Percentiles rank a stretch among this genome's conserved stretches.
phyloP scores from a whole-genome alignment of 2,113 vertebrate genomes.

The Entomyzon cyanotis region DNA sequence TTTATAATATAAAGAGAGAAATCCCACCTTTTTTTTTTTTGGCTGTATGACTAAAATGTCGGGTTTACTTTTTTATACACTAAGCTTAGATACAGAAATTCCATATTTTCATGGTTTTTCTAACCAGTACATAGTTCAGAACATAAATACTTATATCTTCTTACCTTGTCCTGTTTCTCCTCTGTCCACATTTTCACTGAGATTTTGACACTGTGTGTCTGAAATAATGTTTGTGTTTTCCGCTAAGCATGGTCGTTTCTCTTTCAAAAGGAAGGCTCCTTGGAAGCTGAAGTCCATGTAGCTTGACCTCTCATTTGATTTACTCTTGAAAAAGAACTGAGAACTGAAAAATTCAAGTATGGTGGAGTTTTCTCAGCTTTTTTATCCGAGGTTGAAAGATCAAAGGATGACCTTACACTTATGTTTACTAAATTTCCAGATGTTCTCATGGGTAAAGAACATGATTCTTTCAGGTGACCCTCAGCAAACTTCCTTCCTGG shows the following conservation, averaged over 20 bases:
- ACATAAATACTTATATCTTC: not conserved
- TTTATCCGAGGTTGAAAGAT: slow-evolving; percentile 70
- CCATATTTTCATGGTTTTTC: not conserved
- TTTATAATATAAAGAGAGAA: not conserved
- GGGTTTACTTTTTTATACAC: not conserved
- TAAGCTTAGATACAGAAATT: not conserved
- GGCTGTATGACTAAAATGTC: not conserved
- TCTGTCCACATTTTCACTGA: not conserved
- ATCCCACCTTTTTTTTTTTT: not conserved
- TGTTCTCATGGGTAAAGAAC: slow-evolving; percentile 60
- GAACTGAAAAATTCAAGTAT: slow-evolving; percentile 53
- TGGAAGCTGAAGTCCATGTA: slow-evolving; percentile 30
- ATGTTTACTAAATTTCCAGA: slow-evolving; percentile 67
- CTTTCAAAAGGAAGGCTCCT: slow-evolving; percentile 53
- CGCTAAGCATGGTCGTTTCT: slow-evolving; percentile 13
- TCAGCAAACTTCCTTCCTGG: slow-evolving; percentile 63
- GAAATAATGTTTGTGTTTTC: slow-evolving; percentile 57
- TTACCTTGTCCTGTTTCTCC: slow-evolving; percentile 63
- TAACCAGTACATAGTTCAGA: not conserved
- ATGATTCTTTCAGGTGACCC: slow-evolving; percentile 65
- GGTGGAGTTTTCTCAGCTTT: slow-evolving; percentile 70
- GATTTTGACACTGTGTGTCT: slow-evolving; percentile 5
- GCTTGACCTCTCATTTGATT: slow-evolving; percentile 71
- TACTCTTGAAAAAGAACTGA: slow-evolving; percentile 61
- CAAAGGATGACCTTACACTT: slow-evolving; percentile 73